Evolutionary conservation across 2,113 vertebrate genomes (phyloP).

Genomic region (Tetrao urogallus): DNA sequence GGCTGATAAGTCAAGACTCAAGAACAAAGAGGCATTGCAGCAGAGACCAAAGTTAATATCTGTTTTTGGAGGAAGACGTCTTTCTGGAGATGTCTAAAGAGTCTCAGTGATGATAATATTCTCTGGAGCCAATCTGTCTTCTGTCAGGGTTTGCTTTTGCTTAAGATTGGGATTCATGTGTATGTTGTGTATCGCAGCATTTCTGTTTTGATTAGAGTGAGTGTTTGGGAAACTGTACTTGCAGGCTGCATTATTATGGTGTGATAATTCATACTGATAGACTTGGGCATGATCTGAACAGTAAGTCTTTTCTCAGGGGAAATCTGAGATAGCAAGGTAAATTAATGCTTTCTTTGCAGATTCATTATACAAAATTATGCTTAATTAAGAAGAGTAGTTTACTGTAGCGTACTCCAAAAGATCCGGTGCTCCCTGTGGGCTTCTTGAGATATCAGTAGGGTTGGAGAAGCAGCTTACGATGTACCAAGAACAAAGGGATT

Average conservation of each 20-base stretch:
- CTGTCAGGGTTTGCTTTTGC: not conserved
- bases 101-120: not conserved
- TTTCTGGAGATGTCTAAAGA: not conserved
- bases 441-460: not conserved
- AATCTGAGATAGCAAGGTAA: conserved; percentile 13
- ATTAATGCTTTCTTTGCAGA: conserved; percentile 10
- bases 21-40: not conserved
- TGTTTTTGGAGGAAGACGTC: not conserved
- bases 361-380: conserved; percentile 41
- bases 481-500: conserved; percentile 12
- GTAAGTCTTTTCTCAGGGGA: not conserved
- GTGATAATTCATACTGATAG: not conserved
- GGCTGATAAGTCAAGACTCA: not conserved
- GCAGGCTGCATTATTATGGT: not conserved
- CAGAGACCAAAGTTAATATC: not conserved
- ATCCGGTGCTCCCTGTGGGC: not conserved
- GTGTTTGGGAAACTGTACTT: not conserved
- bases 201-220: not conserved
- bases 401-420: not conserved
- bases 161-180: not conserved
- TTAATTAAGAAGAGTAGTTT: conserved; percentile 44
- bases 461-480: not conserved
- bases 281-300: not conserved
- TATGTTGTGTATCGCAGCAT: not conserved
- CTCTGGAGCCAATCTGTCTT: not conserved